Conservation (phyloP, 2,797 vertebrate genomes). For the Amblyopsis hoosieri region DNA sequence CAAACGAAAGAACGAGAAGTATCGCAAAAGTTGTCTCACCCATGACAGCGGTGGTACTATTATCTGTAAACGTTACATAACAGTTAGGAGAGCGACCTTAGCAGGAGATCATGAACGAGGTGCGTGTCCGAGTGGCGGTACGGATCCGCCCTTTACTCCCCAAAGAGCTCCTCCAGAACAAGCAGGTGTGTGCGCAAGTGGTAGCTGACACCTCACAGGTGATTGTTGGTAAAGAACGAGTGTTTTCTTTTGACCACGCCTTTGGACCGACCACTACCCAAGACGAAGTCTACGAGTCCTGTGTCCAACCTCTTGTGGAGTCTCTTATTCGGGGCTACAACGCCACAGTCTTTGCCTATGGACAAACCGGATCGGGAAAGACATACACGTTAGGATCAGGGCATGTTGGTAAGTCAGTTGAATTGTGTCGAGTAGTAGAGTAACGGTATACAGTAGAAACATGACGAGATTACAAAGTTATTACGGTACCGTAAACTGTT, state of each 20-base stretch:
- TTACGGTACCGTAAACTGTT: not conserved
- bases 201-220: constrained; percentile 81
- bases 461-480: not conserved
- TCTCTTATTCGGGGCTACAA: constrained; percentile 86
- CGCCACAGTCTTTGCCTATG: constrained; percentile 90
- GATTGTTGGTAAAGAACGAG: constrained; percentile 80
- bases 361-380: constrained; percentile 93
- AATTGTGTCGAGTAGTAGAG: too few relatives aligned
- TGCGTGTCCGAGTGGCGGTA: constrained; percentile 86
- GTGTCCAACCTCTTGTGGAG: constrained; percentile 84
- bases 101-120: constrained; percentile 77
- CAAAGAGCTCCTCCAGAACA: constrained; percentile 85
- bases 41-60: too few relatives aligned
- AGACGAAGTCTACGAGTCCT: constrained; percentile 83
- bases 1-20: constrained; percentile 36
- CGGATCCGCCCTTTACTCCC: constrained; percentile 88
- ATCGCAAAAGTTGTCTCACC: too few relatives aligned
- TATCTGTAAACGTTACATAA: too few relatives aligned
- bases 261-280: constrained; percentile 85
- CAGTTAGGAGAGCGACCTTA: too few relatives aligned
- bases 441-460: not conserved
- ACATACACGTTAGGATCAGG: constrained; percentile 88
- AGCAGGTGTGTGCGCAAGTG: constrained; percentile 83
- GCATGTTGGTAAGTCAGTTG: constrained; percentile 74
- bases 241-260: constrained; percentile 88